These are phyloP conservation scores for Aproaerema taeniolella DNA, from an alignment of 2,888 invertebrate species.

Conservation along the genomic window DNA sequence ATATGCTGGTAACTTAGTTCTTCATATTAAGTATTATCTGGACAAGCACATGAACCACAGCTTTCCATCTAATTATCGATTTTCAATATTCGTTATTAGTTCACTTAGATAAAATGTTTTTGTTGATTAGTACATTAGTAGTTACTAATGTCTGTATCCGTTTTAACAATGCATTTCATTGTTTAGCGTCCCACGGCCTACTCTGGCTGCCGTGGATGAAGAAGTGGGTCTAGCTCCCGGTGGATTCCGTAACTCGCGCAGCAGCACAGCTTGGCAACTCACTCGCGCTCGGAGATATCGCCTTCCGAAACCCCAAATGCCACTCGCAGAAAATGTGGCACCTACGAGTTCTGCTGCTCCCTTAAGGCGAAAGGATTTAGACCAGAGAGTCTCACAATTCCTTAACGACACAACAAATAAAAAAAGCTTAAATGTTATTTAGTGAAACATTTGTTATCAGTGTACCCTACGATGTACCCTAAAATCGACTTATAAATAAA, in stretches of 20 bases:
- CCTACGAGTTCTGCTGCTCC: conserved; percentile 51
- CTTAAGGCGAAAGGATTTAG: conserved; percentile 51
- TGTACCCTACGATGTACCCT: not conserved
- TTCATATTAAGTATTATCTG: too few relatives aligned
- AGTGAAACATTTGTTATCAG: conserved; percentile 7
- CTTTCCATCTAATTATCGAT: too few relatives aligned
- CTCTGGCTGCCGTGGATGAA: conserved; percentile 44
- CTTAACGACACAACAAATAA: conserved; percentile 32
- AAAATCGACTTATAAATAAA: not conserved
- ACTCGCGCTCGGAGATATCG: conserved; percentile 60
- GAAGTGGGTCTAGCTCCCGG: conserved; percentile 35
- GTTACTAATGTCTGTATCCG: too few relatives aligned
- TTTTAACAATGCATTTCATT: too few relatives aligned
- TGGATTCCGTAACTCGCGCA: conserved; percentile 40
- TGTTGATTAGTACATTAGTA: too few relatives aligned
- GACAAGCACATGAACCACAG: too few relatives aligned
- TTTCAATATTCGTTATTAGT: too few relatives aligned
- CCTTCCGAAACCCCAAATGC: conserved; percentile 42
- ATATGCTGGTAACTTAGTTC: too few relatives aligned
- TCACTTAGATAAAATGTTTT: too few relatives aligned
- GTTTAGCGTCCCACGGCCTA: conserved; percentile 50
- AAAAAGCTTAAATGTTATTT: too few relatives aligned
- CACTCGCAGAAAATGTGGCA: conserved; percentile 46
- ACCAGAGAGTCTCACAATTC: conserved; percentile 48
- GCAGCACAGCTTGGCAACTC: conserved; percentile 57